A percentile compares a stretch with the other conserved stretches of the same genome.
Conservation (phyloP, 2,888 invertebrate genomes). For the Lepidochrysops patricia region DNA sequence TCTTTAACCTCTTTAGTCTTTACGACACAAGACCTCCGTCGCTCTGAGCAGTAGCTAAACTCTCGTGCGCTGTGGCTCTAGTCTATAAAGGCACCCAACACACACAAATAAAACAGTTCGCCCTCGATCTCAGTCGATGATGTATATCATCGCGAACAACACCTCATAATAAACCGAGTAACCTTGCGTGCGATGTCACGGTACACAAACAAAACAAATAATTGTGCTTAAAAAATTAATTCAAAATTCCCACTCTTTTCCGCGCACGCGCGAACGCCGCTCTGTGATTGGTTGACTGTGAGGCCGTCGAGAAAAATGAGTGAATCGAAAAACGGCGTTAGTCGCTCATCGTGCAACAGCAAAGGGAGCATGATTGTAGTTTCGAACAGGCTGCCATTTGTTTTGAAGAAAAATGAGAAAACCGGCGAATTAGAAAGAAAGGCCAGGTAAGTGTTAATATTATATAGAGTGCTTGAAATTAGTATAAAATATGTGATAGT, state of each 20-base stretch:
- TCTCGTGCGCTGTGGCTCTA: constrained; percentile 52
- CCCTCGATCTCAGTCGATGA: constrained; percentile 58
- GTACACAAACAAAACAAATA: constrained; percentile 26
- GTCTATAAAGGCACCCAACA: constrained; percentile 64
- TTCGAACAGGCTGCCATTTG: constrained; percentile 92
- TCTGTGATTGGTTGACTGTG: constrained; percentile 58
- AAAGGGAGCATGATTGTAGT: constrained; percentile 91
- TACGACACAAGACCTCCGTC: constrained; percentile 44
- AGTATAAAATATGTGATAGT: not conserved
- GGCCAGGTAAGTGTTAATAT: constrained; percentile 79
- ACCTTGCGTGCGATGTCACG: constrained; percentile 42
- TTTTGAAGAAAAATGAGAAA: constrained; percentile 82
- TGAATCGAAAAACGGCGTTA: constrained; percentile 42
- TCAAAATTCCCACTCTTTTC: constrained; percentile 48
- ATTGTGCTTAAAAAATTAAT: constrained; percentile 36
- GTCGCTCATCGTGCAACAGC: constrained; percentile 65
- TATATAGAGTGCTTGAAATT: not conserved
- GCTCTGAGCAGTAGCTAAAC: constrained; percentile 48
- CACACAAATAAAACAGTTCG: constrained; percentile 61
- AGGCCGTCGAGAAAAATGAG: constrained; percentile 55
- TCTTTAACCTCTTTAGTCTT: constrained; percentile 52
- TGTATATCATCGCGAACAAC: constrained; percentile 43
- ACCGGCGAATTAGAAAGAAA: constrained; percentile 84
- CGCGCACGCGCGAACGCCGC: constrained; percentile 54
- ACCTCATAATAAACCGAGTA: constrained; percentile 28